Evolutionary conservation across 2,113 vertebrate genomes (phyloP).

Genomic region (Aspidoscelis tigris): DNA sequence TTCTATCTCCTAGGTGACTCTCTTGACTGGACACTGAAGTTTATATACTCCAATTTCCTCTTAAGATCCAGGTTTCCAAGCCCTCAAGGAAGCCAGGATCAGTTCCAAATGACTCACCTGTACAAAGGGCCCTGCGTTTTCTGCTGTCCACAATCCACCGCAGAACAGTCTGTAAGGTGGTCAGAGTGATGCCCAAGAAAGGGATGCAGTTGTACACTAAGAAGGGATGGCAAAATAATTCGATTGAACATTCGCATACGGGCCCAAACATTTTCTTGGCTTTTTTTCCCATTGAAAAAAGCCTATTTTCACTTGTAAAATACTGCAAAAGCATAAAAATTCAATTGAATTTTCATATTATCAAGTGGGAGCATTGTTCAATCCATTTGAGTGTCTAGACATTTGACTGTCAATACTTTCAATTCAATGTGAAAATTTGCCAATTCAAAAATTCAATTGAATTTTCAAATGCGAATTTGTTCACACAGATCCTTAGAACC

Average conservation of each 20-base stretch:
- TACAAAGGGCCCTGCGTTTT: slow-evolving; percentile 20
- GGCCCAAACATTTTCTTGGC: no score
- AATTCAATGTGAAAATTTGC: no score
- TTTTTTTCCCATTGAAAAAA: no score
- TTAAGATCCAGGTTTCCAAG: background rate
- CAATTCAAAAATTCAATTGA: no score
- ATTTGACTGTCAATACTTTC: no score
- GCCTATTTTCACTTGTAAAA: no score
- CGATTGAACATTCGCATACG: background rate
- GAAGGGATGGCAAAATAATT: background rate
- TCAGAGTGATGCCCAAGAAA: slow-evolving; percentile 35
- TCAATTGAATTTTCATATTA: no score
- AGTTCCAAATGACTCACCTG: background rate
- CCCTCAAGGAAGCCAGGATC: background rate
- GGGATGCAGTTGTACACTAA: slow-evolving; percentile 23
- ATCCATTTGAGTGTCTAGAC: no score
- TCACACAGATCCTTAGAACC: no score
- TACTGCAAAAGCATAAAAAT: no score
- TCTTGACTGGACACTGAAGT: background rate
- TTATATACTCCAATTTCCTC: background rate
- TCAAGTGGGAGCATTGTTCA: no score
- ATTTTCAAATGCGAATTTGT: no score
- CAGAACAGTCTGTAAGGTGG: slow-evolving; percentile 28
- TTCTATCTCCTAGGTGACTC: background rate
- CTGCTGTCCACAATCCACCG: background rate